Conservation (phyloP, 2,888 invertebrate species). For the Zele albiditarsus region DNA sequence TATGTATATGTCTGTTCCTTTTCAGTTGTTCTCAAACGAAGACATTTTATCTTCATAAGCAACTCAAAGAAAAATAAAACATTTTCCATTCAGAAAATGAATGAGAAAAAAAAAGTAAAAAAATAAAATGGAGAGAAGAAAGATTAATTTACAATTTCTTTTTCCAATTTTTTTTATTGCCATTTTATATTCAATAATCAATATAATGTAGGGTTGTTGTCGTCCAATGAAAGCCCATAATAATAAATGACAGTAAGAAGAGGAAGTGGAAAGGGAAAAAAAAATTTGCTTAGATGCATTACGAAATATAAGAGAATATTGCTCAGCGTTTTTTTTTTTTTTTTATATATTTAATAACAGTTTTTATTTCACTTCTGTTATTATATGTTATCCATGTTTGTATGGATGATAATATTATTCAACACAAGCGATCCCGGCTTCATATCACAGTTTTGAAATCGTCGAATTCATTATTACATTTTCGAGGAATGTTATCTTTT, state of each 20-base stretch:
- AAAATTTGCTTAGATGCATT: background rate
- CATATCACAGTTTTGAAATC: background rate
- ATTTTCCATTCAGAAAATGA: background rate
- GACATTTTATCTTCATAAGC: conserved; percentile 1
- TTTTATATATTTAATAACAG: background rate
- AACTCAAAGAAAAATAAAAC: background rate
- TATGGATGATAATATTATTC: background rate
- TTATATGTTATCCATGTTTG: background rate
- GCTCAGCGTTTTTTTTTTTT: background rate
- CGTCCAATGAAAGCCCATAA: background rate
- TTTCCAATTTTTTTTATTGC: background rate
- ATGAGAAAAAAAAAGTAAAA: background rate
- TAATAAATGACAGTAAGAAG: background rate
- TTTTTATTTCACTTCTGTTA: background rate
- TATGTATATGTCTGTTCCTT: conserved; percentile 13
- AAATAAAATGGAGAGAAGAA: background rate
- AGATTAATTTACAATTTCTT: background rate
- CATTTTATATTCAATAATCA: background rate
- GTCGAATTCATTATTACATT: background rate
- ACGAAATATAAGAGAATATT: background rate
- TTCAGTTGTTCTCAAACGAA: conserved; percentile 11
- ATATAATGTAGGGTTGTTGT: background rate
- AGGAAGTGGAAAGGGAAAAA: background rate
- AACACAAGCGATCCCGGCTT: background rate
- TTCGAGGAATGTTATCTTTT: background rate